These are phyloP conservation scores for Branchipolynoe longqiensis DNA, from an alignment of 2,888 invertebrate species.

Conservation along the genomic window DNA sequence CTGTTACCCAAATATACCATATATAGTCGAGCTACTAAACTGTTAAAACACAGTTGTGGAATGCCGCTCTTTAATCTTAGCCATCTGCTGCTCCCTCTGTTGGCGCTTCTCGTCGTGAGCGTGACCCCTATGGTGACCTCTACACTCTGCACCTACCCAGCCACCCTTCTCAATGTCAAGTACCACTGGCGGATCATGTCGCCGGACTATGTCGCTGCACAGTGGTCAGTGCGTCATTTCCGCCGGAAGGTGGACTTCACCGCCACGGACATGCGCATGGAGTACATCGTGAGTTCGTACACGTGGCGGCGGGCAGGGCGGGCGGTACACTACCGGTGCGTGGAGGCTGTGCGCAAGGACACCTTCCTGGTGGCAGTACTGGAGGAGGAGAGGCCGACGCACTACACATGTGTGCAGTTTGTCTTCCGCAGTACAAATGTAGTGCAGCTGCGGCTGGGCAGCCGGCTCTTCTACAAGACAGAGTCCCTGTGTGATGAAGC, in stretches of 20 bases:
- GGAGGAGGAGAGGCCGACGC: not conserved
- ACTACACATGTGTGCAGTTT: constrained; percentile 33
- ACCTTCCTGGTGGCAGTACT: constrained; percentile 8
- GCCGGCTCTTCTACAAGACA: not conserved
- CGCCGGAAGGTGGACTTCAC: constrained; percentile 46
- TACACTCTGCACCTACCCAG: not conserved
- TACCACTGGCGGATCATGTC: constrained; percentile 37
- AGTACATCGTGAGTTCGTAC: not conserved
- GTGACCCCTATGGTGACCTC: not conserved
- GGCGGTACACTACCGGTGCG: not conserved
- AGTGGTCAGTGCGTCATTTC: constrained; percentile 44
- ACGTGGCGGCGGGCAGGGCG: not conserved
- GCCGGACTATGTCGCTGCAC: constrained; percentile 20
- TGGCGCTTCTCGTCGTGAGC: no score
- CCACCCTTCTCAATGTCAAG: not conserved
- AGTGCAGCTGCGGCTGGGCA: constrained; percentile 33
- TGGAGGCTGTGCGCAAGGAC: not conserved
- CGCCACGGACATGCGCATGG: constrained; percentile 40
- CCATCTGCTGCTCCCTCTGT: no score
- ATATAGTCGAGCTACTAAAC: no score
- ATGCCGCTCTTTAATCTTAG: no score
- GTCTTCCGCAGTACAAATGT: constrained; percentile 25
- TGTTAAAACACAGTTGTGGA: no score
- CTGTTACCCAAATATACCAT: no score
- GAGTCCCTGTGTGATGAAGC: constrained; percentile 7